These are phyloP conservation scores for Eumaeus atala DNA, from an alignment of 1,140 invertebrate species.

Conservation along the genomic window DNA sequence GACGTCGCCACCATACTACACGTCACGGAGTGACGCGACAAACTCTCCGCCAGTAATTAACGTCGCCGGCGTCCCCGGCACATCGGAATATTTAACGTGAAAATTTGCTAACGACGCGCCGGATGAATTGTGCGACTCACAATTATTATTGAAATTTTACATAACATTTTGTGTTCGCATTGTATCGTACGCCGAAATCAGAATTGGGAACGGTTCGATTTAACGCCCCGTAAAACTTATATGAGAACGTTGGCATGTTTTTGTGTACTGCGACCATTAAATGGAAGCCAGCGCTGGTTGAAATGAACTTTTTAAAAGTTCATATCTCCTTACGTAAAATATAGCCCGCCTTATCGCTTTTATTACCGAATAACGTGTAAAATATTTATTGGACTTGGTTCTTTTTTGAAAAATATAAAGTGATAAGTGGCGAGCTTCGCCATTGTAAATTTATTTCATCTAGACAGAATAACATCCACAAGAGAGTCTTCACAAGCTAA, in stretches of 20 bases:
- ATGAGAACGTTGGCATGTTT: conserved; percentile 25
- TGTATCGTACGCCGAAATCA: conserved; percentile 23
- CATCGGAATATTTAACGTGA: conserved; percentile 8
- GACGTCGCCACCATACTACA: no score
- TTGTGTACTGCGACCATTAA: conserved; percentile 21
- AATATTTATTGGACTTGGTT: no score
- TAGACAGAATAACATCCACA: no score
- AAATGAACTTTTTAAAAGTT: conserved; percentile 9
- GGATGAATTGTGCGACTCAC: conserved; percentile 19
- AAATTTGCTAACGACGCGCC: conserved; percentile 15
- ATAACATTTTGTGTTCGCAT: conserved; percentile 16
- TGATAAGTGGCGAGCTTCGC: no score
- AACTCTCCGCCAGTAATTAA: no score
- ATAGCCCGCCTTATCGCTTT: no score
- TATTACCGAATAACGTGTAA: no score
- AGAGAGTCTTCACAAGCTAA: no score
- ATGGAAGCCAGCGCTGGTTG: neutral
- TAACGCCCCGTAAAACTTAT: conserved; percentile 32
- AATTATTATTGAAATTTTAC: conserved; percentile 20
- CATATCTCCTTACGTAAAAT: neutral
- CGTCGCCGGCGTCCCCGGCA: neutral
- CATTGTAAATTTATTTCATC: no score
- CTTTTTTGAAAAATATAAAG: no score
- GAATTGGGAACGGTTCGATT: conserved; percentile 33
- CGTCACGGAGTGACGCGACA: no score